phyloP scores from a whole-genome alignment of 2,113 vertebrate species.

The Lasiurus borealis region DNA sequence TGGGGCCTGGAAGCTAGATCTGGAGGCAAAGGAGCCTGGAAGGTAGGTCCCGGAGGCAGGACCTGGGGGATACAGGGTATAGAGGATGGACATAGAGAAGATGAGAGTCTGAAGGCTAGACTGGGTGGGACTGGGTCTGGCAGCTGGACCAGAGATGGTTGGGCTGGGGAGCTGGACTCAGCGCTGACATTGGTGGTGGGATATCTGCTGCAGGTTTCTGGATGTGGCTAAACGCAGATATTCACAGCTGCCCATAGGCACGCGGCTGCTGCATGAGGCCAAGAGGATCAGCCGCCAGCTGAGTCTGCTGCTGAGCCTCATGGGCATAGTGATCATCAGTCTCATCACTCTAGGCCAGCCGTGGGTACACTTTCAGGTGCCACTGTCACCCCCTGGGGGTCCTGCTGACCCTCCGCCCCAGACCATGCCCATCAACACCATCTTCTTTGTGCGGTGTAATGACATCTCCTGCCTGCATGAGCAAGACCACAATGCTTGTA shows the following conservation, averaged over 20 bases:
- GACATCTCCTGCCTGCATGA: conserved; percentile 67
- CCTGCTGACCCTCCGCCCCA: not conserved
- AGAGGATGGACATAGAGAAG: not conserved
- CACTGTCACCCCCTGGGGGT: not conserved
- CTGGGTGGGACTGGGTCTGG: not conserved
- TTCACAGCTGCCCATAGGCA: not conserved
- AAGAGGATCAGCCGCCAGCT: conserved; percentile 60
- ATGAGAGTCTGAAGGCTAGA: not conserved
- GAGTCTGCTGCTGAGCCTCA: conserved; percentile 56
- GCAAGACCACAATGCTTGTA: conserved; percentile 70
- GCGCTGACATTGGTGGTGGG: not conserved
- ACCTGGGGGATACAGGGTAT: not conserved
- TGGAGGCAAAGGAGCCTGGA: not conserved
- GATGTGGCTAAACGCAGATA: accelerated
- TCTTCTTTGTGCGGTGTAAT: conserved; percentile 18
- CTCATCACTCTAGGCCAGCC: conserved; percentile 58
- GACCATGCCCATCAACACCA: conserved; percentile 55
- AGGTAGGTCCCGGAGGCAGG: not conserved
- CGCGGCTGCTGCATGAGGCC: conserved; percentile 53
- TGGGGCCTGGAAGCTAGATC: not conserved
- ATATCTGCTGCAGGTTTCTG: not conserved
- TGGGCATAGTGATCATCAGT: not conserved
- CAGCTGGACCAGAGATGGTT: not conserved
- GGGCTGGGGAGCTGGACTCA: not conserved
- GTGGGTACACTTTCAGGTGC: conserved; percentile 77